These are phyloP conservation scores for Heliconius aoede DNA, from an alignment of 2,888 invertebrate genomes.

Conservation along the genomic window DNA sequence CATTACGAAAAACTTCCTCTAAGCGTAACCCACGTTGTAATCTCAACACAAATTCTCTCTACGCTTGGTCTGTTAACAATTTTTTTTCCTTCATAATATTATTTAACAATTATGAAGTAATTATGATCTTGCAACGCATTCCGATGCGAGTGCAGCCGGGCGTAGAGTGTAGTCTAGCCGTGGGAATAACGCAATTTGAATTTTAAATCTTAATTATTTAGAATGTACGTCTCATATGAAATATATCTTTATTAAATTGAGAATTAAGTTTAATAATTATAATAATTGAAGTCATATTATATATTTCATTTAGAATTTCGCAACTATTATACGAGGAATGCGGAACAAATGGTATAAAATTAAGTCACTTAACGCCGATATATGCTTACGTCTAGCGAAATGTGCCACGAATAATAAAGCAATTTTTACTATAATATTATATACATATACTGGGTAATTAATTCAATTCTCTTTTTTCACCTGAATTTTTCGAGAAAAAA, in stretches of 20 bases:
- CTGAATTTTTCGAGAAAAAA: no score
- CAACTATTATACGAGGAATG: neutral
- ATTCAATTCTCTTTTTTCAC: no score
- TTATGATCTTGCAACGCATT: slow-evolving; percentile 52
- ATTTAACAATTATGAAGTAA: slow-evolving; percentile 45
- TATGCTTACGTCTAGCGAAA: no score
- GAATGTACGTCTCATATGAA: neutral
- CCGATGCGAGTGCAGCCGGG: slow-evolving; percentile 51
- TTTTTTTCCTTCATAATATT: slow-evolving; percentile 43
- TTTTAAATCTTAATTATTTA: slow-evolving; percentile 5
- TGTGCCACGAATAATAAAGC: no score
- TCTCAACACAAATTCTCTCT: slow-evolving; percentile 37
- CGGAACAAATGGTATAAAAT: no score
- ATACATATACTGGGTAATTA: no score
- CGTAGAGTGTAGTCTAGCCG: slow-evolving; percentile 49
- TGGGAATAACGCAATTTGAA: slow-evolving; percentile 49
- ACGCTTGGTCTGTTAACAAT: slow-evolving; percentile 39
- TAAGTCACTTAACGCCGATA: no score
- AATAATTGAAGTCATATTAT: slow-evolving; percentile 4
- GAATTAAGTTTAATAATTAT: neutral
- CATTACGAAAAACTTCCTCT: slow-evolving; percentile 35
- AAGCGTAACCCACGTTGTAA: slow-evolving; percentile 35
- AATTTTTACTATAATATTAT: no score
- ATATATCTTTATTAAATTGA: neutral
- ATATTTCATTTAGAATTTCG: neutral